A percentile compares a stretch with the other conserved stretches of the same genome.
phyloP scores from a whole-genome alignment of 2,113 vertebrate species.

The Plestiodon gilberti region DNA sequence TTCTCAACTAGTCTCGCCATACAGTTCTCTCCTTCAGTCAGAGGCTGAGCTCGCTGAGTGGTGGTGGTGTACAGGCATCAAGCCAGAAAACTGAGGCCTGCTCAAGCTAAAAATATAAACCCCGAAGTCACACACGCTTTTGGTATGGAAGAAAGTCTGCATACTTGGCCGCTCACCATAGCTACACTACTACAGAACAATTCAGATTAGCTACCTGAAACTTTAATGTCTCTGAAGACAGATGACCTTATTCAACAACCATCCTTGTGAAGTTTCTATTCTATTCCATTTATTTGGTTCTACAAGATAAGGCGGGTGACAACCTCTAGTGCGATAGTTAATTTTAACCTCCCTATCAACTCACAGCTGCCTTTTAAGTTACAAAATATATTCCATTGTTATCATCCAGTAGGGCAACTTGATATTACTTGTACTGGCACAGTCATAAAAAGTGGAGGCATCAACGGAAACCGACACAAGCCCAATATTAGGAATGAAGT shows the following conservation, averaged over 20 bases:
- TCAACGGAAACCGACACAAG: slow-evolving; percentile 56
- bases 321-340: slow-evolving; percentile 69
- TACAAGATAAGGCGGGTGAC: slow-evolving; percentile 61
- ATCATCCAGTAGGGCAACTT: slow-evolving; percentile 74
- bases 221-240: slow-evolving; percentile 2
- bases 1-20: background rate
- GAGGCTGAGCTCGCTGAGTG: background rate
- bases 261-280: slow-evolving; percentile 31
- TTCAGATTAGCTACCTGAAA: background rate
- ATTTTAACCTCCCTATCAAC: slow-evolving; percentile 82
- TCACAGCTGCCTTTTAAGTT: slow-evolving; percentile 73
- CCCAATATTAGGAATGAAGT: slow-evolving; percentile 37
- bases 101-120: background rate
- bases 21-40: background rate
- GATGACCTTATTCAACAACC: slow-evolving; percentile 6
- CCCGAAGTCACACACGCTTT: no score
- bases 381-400: slow-evolving; percentile 74
- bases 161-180: background rate
- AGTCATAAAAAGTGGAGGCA: slow-evolving; percentile 71
- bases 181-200: background rate
- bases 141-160: background rate
- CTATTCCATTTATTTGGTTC: slow-evolving; percentile 54
- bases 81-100: background rate
- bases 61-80: background rate
- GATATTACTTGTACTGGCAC: slow-evolving; percentile 74